Evolutionary conservation across 1,140 invertebrate species (phyloP), one percentile per base, ranked within the genome.

Genomic region (Meloidogyne hapla): DNA sequence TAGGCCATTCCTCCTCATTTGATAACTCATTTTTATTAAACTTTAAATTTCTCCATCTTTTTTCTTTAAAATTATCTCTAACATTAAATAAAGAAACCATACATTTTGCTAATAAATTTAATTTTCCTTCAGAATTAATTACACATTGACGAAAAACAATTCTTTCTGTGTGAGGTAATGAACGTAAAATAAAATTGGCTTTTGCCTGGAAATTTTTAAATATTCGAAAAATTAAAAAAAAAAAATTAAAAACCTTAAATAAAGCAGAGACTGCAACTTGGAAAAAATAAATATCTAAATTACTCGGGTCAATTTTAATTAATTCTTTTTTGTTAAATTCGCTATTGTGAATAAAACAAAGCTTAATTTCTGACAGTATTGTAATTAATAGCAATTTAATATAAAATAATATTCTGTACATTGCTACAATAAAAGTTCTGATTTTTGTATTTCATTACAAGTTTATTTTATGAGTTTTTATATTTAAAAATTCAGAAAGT

Each of bases 61-160:
- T 56, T n/a, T 56, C 6, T n/a, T 56, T 12, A 48, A 42, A 63
- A 76, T 48, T 65, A 23, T 77, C 64, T 23, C 76, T 21, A 21
- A 42, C 21, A 26, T 77, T 65, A 56, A 77, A 77, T 26, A 77
- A n/a, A n/a, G 64, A 42, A 26, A 77, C 71, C 10, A 76, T 8
- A 62, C 76, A 77, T 66, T 66, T 77, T 23, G 76, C 76, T 61
- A 77, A 63, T 45, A 56, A n/a, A 42, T 67, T 62, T 23, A 68
- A n/a, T 68, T n/a, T 78, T 8, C 61, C 48, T 33, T 74, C 18
- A 38, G 76, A 13, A 26, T 77, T 56, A 33, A n/a, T 25, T 61
- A 63, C 21, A 64, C 76, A 77, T 56, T 77, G 76, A 2, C 40
- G 6, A 40, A 33, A 77, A 40, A 77, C 48, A 68, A 66, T 48